Evolutionary conservation across 2,797 vertebrate genomes (phyloP), one percentile per base, ranked within the genome.

Genomic region (Corythornis leucogaster): DNA sequence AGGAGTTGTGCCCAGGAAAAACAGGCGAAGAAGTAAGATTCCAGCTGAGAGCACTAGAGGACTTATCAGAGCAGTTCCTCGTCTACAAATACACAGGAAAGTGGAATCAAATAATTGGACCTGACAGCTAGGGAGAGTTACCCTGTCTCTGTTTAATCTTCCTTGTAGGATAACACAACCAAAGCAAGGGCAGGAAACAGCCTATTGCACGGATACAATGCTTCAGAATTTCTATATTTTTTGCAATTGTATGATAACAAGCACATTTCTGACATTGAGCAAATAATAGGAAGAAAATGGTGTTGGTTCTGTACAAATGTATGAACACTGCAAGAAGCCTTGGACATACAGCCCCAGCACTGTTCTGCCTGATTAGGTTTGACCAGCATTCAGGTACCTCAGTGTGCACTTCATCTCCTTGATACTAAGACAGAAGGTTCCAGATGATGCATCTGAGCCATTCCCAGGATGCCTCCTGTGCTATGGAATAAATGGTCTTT

Each of bases 71-170:
- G 67, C 40, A 70, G 68, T 30, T 94, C 88, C 28, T 83, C 75
- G 42, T 48, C 75, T 76, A 61, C 42, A 93, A 87, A 94, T 84
- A 73, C 76, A 64, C 55, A 84, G 64, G 40, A 80, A 87, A 88
- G 73, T 70, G 35, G 89, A 94, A 87, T 96, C 94, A 93, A 93
- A 90, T 86, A 12, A 84, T 92, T 80, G 57, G 46, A 76, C 58
- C 35, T 86, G 90, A 76, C 76, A 90, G 67, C 59, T 61, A 85
- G 67, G 64, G 61, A 94, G 68, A 94, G 20, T 46, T 77, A 70
- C 0, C 3, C 67, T 87, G 28, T 62, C 73, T 94, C 63, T 71
- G 20, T 79, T 80, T 94, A 81, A 96, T 92, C 75, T 82, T 75
- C 69, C 85, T 75, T 14, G 40, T 15, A 76, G 62, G 77, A 48